These are phyloP conservation scores for Hydrolagus colliei DNA, from an alignment of 2,797 vertebrate genomes.

Conservation along the genomic window DNA sequence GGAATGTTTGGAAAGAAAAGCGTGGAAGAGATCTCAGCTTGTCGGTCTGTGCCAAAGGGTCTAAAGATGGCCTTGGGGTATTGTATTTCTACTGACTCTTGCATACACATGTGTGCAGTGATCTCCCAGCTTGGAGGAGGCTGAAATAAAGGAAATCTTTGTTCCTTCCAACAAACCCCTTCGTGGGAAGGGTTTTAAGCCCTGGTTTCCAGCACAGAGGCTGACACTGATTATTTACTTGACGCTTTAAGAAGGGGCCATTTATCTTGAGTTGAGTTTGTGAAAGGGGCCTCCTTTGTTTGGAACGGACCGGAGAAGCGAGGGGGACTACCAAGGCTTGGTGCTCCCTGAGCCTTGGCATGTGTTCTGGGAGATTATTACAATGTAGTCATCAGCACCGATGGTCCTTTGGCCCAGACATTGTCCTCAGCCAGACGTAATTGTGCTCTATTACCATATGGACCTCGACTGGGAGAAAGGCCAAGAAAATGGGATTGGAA, in stretches of 20 bases:
- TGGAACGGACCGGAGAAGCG: too few species aligned
- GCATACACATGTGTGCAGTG: neutral
- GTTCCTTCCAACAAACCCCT: neutral
- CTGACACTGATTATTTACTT: neutral
- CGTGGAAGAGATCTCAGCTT: too few species aligned
- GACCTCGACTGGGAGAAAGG: neutral
- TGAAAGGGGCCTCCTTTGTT: neutral
- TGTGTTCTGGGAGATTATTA: neutral
- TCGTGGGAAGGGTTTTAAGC: neutral
- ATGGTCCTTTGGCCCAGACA: neutral
- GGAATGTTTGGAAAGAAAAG: too few species aligned
- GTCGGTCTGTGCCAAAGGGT: neutral
- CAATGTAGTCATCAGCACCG: neutral
- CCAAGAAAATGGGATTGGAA: constrained; percentile 12
- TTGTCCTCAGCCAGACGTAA: neutral
- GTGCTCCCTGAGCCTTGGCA: neutral
- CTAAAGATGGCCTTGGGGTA: neutral
- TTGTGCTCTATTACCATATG: neutral
- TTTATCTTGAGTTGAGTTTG: neutral
- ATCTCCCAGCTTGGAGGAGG: neutral
- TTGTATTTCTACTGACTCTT: too few species aligned
- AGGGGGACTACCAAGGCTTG: neutral
- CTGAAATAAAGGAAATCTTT: neutral
- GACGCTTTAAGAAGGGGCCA: neutral
- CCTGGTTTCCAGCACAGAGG: neutral